Percentiles rank a stretch among this genome's conserved stretches.
phyloP scores from a whole-genome alignment of 2,113 vertebrate genomes.

The Capricornis sumatraensis region DNA sequence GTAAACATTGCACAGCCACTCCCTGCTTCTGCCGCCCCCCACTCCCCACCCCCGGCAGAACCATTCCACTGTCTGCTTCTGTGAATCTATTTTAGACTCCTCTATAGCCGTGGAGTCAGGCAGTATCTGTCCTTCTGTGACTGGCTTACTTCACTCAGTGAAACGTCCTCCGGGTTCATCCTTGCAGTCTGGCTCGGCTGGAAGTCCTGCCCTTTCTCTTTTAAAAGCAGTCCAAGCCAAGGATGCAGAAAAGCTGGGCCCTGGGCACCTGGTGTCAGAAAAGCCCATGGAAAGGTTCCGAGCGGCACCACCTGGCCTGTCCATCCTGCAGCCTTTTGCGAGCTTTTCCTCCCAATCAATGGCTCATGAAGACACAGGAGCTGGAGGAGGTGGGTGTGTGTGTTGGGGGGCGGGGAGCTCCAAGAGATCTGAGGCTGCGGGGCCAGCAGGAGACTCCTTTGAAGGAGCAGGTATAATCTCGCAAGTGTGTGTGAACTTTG shows the following conservation, averaged over 20 bases:
- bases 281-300: not conserved
- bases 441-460: not conserved
- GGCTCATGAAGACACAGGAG: not conserved
- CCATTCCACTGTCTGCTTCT: not conserved
- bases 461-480: not conserved
- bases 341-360: not conserved
- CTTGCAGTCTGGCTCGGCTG: fast-evolving
- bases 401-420: not conserved
- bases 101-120: fast-evolving
- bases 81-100: fast-evolving
- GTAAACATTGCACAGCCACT: not conserved
- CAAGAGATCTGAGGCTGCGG: not conserved
- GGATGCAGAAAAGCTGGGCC: not conserved
- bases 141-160: not conserved
- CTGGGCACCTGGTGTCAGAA: not conserved
- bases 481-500: not conserved
- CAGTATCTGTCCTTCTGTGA: not conserved
- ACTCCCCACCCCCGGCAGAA: not conserved
- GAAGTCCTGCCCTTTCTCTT: not conserved
- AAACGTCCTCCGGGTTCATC: fast-evolving
- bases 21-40: fast-evolving
- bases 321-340: fast-evolving
- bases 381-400: not conserved
- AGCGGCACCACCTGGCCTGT: not conserved
- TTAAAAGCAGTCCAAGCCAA: not conserved